phyloP scores from a whole-genome alignment of 2,113 vertebrate species.

The Trinectes maculatus region DNA sequence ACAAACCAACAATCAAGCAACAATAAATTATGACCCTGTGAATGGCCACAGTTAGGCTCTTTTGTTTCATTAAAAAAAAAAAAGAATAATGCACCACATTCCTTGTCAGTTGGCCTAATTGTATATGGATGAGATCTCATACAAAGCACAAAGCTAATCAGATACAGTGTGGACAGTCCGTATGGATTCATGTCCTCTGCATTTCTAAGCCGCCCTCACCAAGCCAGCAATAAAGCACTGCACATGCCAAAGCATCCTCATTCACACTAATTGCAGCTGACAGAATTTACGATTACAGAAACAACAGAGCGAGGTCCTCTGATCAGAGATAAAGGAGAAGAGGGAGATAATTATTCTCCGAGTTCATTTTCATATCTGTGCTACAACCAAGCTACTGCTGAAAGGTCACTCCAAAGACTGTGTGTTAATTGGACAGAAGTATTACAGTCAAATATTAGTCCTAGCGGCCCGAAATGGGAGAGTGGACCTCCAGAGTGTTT shows the following conservation, averaged over 20 bases:
- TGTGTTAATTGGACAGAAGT: conserved; percentile 57
- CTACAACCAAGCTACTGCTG: conserved; percentile 45
- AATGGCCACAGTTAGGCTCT: no score
- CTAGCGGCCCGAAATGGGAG: not conserved
- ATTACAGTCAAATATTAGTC: conserved; percentile 46
- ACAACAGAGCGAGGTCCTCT: conserved; percentile 35
- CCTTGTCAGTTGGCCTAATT: no score
- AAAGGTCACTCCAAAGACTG: conserved; percentile 70
- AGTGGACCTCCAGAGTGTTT: conserved; percentile 9
- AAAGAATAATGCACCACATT: no score
- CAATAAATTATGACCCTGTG: no score
- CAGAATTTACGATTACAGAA: conserved; percentile 54
- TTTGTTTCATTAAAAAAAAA: no score
- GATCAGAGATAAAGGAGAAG: conserved; percentile 30
- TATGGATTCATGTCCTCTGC: conserved; percentile 42
- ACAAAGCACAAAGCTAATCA: conserved; percentile 22
- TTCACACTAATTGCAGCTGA: conserved; percentile 72
- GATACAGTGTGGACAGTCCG: conserved; percentile 23
- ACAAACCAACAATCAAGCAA: no score
- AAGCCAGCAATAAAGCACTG: conserved; percentile 73
- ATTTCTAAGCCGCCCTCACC: no score
- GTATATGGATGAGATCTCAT: not conserved
- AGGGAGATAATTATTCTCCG: conserved; percentile 64
- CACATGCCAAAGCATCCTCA: conserved; percentile 54
- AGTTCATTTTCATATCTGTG: conserved; percentile 60